These are phyloP conservation scores for Megaceryle torquata DNA, from an alignment of 2,113 vertebrate species.

Conservation along the genomic window DNA sequence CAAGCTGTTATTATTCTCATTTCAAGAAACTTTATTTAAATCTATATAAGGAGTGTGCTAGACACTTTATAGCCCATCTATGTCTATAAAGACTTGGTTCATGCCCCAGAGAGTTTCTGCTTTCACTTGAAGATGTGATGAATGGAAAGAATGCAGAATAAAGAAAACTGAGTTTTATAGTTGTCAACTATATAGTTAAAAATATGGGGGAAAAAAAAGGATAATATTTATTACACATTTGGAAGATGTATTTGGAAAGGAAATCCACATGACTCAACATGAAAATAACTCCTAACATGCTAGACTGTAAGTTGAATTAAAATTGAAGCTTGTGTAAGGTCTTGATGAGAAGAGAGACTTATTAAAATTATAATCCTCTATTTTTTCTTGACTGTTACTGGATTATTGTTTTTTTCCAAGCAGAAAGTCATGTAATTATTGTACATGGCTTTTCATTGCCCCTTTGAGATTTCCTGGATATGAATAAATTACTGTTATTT, in stretches of 20 bases:
- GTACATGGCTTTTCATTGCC: neutral
- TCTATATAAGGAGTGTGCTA: neutral
- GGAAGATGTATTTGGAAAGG: neutral
- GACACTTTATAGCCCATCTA: neutral
- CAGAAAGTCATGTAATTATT: neutral
- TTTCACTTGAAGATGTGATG: neutral
- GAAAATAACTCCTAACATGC: neutral
- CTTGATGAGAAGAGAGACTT: neutral
- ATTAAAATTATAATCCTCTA: neutral
- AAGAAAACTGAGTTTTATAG: neutral
- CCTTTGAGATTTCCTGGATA: neutral
- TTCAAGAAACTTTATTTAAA: conserved; percentile 12
- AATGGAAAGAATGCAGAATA: neutral
- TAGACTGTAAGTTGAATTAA: neutral
- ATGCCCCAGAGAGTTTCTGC: neutral
- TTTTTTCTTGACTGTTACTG: neutral
- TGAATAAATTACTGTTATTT: conserved; percentile 18
- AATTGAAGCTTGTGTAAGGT: neutral
- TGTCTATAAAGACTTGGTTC: neutral
- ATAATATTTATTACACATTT: neutral
- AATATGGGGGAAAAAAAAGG: neutral
- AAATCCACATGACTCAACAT: neutral
- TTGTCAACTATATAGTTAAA: neutral
- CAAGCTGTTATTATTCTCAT: neutral
- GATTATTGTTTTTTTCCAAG: neutral